Evolutionary conservation across 2,113 vertebrate genomes (phyloP), one percentile per base, ranked within the genome.

Genomic region (Erythrolamprus reginae): DNA sequence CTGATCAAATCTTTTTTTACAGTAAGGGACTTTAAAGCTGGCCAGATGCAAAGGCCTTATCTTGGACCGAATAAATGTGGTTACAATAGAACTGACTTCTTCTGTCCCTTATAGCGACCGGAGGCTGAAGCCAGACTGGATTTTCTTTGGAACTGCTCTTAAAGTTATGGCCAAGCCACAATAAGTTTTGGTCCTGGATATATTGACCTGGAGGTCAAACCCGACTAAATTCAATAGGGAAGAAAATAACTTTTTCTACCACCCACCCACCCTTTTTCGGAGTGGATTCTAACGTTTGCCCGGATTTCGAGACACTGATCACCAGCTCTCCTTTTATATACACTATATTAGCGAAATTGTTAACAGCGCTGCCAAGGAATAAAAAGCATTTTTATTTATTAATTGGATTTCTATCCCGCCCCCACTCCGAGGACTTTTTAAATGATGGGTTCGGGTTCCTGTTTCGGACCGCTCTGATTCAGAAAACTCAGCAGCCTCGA

Each of bases 401-500:
- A n/a, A n/a, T n/a, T n/a, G n/a, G n/a, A n/a, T n/a, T n/a, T n/a
- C n/a, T n/a, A n/a, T n/a, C n/a, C n/a, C n/a, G n/a, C n/a, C n/a
- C n/a, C n/a, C n/a, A n/a, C n/a, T n/a, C n/a, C n/a, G n/a, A n/a
- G n/a, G n/a, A n/a, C n/a, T n/a, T n/a, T n/a, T n/a, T n/a, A n/a
- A n/a, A n/a, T 83, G 55, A 33, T 92, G 70, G 91, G 95, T 96
- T 96, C 87, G 94, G 89, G 92, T 95, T 94, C 92, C 24, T 96
- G 90, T 92, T 61, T 47, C 83, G 92, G n/a, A 88, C 93, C 93
- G 92, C 94, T 94, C 94, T 97, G 82, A 91, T 92, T 95, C 94
- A 96, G 38, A 70, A 13, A 42, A 19, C 15, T 10, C 84, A 56
- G 82, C 42, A 23, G 33, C 10, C 51, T 17, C 17, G 7, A 52